Evolutionary conservation across 2,113 vertebrate species (phyloP).

Genomic region (Ammospiza caudacuta): DNA sequence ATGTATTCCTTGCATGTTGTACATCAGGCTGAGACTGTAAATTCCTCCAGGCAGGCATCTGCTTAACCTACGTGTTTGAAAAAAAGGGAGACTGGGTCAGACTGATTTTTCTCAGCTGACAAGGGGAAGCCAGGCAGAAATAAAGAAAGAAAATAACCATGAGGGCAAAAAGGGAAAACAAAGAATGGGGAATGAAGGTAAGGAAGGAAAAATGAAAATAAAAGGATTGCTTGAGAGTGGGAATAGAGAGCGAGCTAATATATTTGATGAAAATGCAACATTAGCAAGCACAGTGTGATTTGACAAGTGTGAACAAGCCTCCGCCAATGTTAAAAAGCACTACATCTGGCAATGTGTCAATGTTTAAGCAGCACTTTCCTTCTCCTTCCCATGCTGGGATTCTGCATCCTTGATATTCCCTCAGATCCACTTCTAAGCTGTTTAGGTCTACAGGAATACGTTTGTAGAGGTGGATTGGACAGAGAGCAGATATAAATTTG

Average conservation of each 20-base stretch:
- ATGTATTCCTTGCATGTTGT: not conserved
- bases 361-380: slow-evolving; percentile 56
- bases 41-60: slow-evolving; percentile 50
- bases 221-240: not conserved
- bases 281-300: slow-evolving; percentile 52
- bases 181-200: not conserved
- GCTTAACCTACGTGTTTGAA: slow-evolving; percentile 20
- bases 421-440: slow-evolving; percentile 32
- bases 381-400: slow-evolving; percentile 52
- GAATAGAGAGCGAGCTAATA: not conserved
- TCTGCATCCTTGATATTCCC: slow-evolving; percentile 34
- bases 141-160: not conserved
- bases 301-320: slow-evolving; percentile 74
- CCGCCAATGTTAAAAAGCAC: slow-evolving; percentile 59
- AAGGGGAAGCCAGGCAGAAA: not conserved
- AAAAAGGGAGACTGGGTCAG: slow-evolving; percentile 13
- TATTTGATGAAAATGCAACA: slow-evolving; percentile 64
- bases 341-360: slow-evolving; percentile 66
- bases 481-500: slow-evolving; percentile 32
- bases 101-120: not conserved
- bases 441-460: not conserved
- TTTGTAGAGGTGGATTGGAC: slow-evolving; percentile 18
- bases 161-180: not conserved
- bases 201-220: not conserved
- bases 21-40: slow-evolving; percentile 15